Base-by-base conservation (phyloP, 1,140 invertebrate species). In the Portunus trituberculatus region DNA sequence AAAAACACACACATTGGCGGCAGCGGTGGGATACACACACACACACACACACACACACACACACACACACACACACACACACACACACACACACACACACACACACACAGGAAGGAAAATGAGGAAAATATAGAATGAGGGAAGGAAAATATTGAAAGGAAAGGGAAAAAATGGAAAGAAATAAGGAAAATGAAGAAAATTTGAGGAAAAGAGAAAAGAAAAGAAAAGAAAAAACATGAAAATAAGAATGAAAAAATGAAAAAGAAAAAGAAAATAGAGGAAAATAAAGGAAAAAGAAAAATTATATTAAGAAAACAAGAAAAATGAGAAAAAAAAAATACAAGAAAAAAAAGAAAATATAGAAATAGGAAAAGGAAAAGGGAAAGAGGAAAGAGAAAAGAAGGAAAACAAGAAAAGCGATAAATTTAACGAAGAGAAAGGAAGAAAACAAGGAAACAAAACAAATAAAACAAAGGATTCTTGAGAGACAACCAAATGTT, bases 31-130 rank as follows among this genome's bases (percentile, higher is more conserved):
- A 48, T 6, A 90, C 39, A 48, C 16, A 90, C 45, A 89, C 88
- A 89, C 28, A 89, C 88, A 89, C 88, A 89, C 45, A 48, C 45
- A 89, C 45, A 48, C 45, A 48, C 45, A 48, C 45, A 89, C 45
- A 89, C 45, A 89, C 45, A 89, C 83, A 89, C 45, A 89, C 88
- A 89, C 88, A 89, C 88, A 89, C 88, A 89, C 32, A 45, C 88
- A 89, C 88, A 89, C 12, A 48, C 6, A 45, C 45, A 48, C 6
- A 39, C 31, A 39, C 16, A 31, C 87, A 89, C 16, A 89, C 31
- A 31, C 28, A 31, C 29, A 31, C 4, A 10, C 31, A 89, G 31
- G 10, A 39, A 52, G 0, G 10, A 28, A 91, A 52, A 52, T 4
- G 29, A 6, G 39, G 39, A 25, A 7, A 91, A 10, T n/a, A n/a